Conservation (phyloP, 1,140 invertebrate species). For the Pissodes strobi region DNA sequence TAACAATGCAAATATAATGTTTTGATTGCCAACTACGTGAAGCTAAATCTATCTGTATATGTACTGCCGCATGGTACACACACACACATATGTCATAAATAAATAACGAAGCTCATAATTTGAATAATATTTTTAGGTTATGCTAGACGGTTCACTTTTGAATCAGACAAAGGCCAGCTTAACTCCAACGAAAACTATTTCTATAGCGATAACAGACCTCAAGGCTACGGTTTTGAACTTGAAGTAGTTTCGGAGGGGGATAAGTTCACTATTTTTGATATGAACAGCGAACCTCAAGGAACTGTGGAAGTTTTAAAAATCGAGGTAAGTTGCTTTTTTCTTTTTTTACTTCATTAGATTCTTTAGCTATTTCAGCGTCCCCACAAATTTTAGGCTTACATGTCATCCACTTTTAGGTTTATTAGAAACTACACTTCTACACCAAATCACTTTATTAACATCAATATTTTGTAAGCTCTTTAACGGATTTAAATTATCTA, state of each 20-base stretch:
- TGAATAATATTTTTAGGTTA: constrained; percentile 57
- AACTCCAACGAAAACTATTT: constrained; percentile 76
- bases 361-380: constrained; percentile 13
- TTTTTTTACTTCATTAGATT: background rate
- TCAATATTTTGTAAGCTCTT: background rate
- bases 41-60: no score
- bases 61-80: no score
- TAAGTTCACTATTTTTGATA: constrained; percentile 71
- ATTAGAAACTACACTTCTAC: no score
- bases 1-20: no score
- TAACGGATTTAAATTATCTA: no score
- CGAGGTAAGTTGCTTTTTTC: constrained; percentile 59
- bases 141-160: constrained; percentile 74
- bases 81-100: no score
- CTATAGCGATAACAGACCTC: constrained; percentile 74
- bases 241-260: constrained; percentile 70
- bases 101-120: no score
- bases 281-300: constrained; percentile 65
- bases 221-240: constrained; percentile 74
- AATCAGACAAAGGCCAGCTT: constrained; percentile 63
- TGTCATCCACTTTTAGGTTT: no score
- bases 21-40: no score
- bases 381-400: background rate
- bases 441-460: no score
- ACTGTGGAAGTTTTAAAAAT: constrained; percentile 65